These are phyloP conservation scores for Rhombomys opimus DNA, from an alignment of 2,113 vertebrate genomes.

Conservation along the genomic window DNA sequence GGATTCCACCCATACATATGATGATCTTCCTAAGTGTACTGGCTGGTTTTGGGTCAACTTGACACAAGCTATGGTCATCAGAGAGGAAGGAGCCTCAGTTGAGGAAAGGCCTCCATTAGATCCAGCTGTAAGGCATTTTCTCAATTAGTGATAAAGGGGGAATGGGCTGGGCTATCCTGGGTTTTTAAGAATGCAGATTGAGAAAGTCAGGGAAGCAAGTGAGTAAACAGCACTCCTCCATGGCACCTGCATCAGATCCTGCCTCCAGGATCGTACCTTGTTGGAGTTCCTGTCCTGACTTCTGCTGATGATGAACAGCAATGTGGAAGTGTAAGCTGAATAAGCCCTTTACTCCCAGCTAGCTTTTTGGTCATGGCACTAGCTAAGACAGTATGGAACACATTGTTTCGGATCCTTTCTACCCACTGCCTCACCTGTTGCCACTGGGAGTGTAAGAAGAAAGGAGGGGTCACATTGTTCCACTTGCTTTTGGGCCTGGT, in stretches of 20 bases:
- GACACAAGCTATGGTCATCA: too few species aligned
- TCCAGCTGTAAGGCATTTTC: background rate
- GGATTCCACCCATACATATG: background rate
- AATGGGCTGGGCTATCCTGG: background rate
- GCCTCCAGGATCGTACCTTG: too few species aligned
- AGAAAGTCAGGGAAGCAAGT: too few species aligned
- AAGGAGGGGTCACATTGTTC: background rate
- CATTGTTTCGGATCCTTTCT: background rate
- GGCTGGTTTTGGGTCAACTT: background rate
- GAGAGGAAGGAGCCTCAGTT: background rate
- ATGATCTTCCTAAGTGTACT: background rate
- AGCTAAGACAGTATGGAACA: background rate
- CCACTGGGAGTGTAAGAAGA: background rate
- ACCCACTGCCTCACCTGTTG: background rate
- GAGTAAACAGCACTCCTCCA: too few species aligned
- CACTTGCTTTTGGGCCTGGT: background rate
- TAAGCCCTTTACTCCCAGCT: background rate
- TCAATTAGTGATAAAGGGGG: background rate
- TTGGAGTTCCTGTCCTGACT: too few species aligned
- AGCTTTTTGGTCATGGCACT: background rate
- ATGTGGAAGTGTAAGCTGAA: too few species aligned
- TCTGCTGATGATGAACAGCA: too few species aligned
- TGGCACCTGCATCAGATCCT: too few species aligned
- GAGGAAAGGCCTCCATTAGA: background rate
- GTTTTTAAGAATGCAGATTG: background rate